These are phyloP conservation scores for Apodemus agrarius DNA, from an alignment of 2,797 vertebrate species.

Conservation along the genomic window DNA sequence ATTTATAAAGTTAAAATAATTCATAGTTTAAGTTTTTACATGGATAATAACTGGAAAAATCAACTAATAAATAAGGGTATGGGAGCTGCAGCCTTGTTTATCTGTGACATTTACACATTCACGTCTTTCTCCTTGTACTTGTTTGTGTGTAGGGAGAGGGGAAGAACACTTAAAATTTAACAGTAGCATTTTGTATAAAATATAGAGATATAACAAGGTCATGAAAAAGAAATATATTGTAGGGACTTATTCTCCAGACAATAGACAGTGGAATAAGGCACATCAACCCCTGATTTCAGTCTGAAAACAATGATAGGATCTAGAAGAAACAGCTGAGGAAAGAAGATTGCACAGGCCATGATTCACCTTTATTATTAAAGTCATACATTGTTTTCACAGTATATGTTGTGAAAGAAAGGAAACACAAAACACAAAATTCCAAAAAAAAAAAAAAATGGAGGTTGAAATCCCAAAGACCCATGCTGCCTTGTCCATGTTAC, in stretches of 20 bases:
- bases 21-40: not conserved
- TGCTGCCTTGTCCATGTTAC: not conserved
- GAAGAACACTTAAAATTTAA: conserved; percentile 47
- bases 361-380: not conserved
- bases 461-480: not conserved
- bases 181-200: conserved; percentile 43
- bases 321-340: not conserved
- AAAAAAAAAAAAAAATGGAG: not conserved
- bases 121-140: too few species aligned
- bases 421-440: conserved; percentile 21
- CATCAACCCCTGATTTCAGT: conserved; percentile 57
- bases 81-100: not conserved
- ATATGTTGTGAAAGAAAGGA: not conserved
- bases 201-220: conserved; percentile 42
- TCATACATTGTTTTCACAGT: not conserved
- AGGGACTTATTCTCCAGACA: conserved; percentile 59
- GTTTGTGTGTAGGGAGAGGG: not conserved
- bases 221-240: not conserved
- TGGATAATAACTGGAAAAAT: not conserved
- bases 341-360: not conserved
- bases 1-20: too few species aligned
- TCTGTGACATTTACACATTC: not conserved
- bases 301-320: not conserved
- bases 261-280: conserved; percentile 47
- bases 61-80: not conserved